Percentiles rank a stretch among this genome's conserved stretches.
These are phyloP conservation scores for Epinephelus fuscoguttatus DNA, from an alignment of 2,113 vertebrate species.

Conservation along the genomic window DNA sequence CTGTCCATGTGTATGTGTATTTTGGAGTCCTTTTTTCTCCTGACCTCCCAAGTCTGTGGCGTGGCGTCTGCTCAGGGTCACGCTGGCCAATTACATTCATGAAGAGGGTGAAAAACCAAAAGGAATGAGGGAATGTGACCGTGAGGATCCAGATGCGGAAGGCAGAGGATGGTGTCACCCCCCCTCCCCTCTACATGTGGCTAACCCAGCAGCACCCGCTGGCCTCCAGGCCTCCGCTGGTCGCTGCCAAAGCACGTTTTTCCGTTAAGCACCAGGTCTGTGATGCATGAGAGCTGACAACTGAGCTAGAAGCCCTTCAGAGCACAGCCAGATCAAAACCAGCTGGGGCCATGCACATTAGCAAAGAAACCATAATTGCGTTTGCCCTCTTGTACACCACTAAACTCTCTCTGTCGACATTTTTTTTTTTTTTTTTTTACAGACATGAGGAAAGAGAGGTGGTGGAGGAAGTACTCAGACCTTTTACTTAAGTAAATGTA, in stretches of 20 bases:
- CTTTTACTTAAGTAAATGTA: background rate
- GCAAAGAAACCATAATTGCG: constrained; percentile 79
- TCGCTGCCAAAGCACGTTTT: constrained; percentile 82
- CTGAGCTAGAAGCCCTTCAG: constrained; percentile 65
- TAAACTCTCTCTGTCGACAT: constrained; percentile 58
- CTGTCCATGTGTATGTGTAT: constrained; percentile 53
- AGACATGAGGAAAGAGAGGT: constrained; percentile 37
- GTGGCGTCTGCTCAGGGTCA: constrained; percentile 74
- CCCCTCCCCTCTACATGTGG: constrained; percentile 52
- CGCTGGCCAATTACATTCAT: constrained; percentile 67
- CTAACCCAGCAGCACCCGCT: constrained; percentile 67
- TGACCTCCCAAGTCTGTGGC: constrained; percentile 74
- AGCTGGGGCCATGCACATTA: constrained; percentile 82
- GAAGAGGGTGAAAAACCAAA: constrained; percentile 68
- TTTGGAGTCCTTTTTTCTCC: constrained; percentile 54
- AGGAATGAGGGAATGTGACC: constrained; percentile 72
- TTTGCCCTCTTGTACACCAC: constrained; percentile 77
- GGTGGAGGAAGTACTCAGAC: background rate
- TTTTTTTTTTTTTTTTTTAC: constrained; percentile 20
- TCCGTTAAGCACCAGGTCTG: constrained; percentile 66
- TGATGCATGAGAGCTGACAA: constrained; percentile 85
- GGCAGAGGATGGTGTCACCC: constrained; percentile 63
- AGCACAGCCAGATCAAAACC: constrained; percentile 78
- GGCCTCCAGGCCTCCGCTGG: constrained; percentile 67
- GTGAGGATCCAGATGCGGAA: constrained; percentile 68